Evolutionary conservation across 2,888 invertebrate genomes (phyloP).

Genomic region (Coleophora deauratella): DNA sequence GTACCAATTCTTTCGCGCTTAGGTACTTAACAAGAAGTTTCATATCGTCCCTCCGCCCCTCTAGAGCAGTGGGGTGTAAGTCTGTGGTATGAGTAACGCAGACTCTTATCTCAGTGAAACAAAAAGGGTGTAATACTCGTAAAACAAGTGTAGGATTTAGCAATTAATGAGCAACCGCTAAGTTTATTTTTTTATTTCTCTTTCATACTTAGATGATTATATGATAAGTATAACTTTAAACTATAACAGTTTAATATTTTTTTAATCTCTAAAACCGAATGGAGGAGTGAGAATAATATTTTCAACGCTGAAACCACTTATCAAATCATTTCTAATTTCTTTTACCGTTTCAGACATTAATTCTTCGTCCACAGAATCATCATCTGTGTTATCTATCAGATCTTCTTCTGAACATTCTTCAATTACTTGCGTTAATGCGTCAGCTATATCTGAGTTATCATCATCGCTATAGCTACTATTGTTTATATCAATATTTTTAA

Average conservation of each 20-base stretch:
- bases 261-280: slow-evolving; percentile 35
- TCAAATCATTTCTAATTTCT: slow-evolving; percentile 44
- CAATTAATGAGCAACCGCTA: too few species aligned
- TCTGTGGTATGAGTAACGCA: too few species aligned
- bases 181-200: too few species aligned
- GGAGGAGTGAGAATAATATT: slow-evolving; percentile 49
- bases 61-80: too few species aligned
- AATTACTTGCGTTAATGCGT: slow-evolving; percentile 52
- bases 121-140: too few species aligned
- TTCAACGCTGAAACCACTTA: slow-evolving; percentile 18
- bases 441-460: slow-evolving; percentile 35
- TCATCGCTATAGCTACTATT: slow-evolving; percentile 2
- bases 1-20: too few species aligned
- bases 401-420: slow-evolving; percentile 32
- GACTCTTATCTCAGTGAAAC: too few species aligned
- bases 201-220: too few species aligned
- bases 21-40: too few species aligned
- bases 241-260: neutral
- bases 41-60: too few species aligned
- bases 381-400: slow-evolving; percentile 18
- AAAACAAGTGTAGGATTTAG: too few species aligned
- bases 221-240: too few species aligned
- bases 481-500: neutral
- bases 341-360: slow-evolving; percentile 41
- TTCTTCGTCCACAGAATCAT: slow-evolving; percentile 40